A percentile compares a stretch with the other conserved stretches of the same genome.
These are phyloP conservation scores for Larimichthys crocea DNA, from an alignment of 2,113 vertebrate species.

Conservation along the genomic window DNA sequence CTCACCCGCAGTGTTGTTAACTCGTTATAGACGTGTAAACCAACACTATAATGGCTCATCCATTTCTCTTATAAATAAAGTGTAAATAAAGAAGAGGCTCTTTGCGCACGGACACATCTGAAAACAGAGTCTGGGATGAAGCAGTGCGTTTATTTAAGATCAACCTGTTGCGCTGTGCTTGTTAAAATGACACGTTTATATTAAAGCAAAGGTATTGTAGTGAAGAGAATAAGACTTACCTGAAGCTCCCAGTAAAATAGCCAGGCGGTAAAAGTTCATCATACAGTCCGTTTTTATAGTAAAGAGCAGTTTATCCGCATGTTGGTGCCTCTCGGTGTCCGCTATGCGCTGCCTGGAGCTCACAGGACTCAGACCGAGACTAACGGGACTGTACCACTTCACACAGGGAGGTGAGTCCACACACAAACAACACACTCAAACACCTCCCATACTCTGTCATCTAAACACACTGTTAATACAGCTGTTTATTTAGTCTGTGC, in stretches of 20 bases:
- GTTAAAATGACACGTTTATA: background rate
- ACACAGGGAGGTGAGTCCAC: constrained; percentile 44
- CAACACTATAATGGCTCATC: background rate
- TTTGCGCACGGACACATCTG: background rate
- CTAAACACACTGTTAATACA: accelerated
- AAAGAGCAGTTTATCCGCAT: constrained; percentile 47
- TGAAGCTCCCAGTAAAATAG: constrained; percentile 64
- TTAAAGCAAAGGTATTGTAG: background rate
- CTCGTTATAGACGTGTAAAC: background rate
- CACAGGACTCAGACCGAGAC: constrained; percentile 42
- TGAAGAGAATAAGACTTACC: constrained; percentile 63
- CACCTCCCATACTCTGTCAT: accelerated
- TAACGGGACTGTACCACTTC: constrained; percentile 82
- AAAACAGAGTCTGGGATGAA: background rate
- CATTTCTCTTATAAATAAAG: background rate
- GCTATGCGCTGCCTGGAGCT: constrained; percentile 10
- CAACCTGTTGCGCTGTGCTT: constrained; percentile 76
- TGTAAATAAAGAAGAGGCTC: background rate
- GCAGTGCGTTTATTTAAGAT: constrained; percentile 19
- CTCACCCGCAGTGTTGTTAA: background rate
- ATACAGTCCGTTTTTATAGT: constrained; percentile 53
- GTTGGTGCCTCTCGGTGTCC: constrained; percentile 48
- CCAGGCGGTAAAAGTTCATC: constrained; percentile 75
- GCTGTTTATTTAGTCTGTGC: background rate
- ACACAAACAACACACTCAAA: accelerated